These are phyloP conservation scores for Leucophenga montana DNA, from an alignment of 2,888 invertebrate genomes.

Conservation along the genomic window DNA sequence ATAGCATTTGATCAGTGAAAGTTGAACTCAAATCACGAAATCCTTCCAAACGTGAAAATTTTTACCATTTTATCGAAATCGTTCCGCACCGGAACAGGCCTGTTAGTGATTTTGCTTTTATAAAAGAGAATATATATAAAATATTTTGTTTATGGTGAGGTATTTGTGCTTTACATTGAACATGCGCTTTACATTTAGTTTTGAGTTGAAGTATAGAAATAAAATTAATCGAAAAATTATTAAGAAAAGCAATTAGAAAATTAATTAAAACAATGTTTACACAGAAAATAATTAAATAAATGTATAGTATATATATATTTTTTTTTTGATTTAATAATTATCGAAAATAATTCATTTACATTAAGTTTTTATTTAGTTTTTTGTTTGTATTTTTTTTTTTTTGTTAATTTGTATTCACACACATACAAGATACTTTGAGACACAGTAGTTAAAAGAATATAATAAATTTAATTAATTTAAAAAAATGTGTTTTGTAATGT, in stretches of 20 bases:
- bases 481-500: conserved; percentile 1
- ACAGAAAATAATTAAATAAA: conserved; percentile 27
- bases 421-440: conserved; percentile 74
- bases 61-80: too few species aligned
- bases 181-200: conserved; percentile 52
- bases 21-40: too few species aligned
- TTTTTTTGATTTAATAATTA: conserved; percentile 27
- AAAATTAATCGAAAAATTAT: conserved; percentile 36
- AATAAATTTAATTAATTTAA: conserved; percentile 4
- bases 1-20: too few species aligned
- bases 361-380: conserved; percentile 46
- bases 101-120: background rate
- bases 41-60: too few species aligned
- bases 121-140: conserved; percentile 14
- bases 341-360: conserved; percentile 40
- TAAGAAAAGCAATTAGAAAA: conserved; percentile 23
- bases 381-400: conserved; percentile 47
- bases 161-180: conserved; percentile 59
- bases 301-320: background rate
- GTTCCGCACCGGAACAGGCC: too few species aligned
- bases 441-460: conserved; percentile 59
- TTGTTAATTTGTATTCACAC: conserved; percentile 70
- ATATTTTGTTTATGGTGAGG: conserved; percentile 34
- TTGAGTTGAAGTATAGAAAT: conserved; percentile 36
- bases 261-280: conserved; percentile 1